Conservation (phyloP, 2,113 vertebrate species). For the Charina bottae region DNA sequence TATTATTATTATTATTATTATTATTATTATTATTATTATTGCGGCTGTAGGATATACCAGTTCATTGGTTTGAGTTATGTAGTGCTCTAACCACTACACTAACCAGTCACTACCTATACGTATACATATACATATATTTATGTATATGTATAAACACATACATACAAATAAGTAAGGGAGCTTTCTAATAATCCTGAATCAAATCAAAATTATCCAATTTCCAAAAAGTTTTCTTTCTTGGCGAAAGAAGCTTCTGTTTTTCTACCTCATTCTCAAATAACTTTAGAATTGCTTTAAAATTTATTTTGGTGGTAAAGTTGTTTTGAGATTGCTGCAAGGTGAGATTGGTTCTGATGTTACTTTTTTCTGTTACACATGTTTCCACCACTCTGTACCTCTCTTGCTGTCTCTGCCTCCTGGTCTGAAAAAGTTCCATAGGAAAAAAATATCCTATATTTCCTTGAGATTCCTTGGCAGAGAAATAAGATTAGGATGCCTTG, state of each 20-base stretch:
- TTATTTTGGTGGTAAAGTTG: not conserved
- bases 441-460: not conserved
- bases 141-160: not conserved
- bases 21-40: no score
- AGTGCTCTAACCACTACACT: no score
- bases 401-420: not conserved
- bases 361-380: no score
- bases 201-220: not conserved
- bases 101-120: no score
- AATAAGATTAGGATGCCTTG: not conserved
- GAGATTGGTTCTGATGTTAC: no score
- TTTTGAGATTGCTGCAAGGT: no score
- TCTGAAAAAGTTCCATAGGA: not conserved
- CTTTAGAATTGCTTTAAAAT: not conserved
- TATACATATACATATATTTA: no score
- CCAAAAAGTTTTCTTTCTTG: not conserved
- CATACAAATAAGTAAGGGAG: not conserved
- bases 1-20: no score
- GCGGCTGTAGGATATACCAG: no score
- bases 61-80: no score
- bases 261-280: not conserved
- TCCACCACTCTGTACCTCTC: not conserved
- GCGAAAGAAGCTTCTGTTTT: not conserved
- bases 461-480: not conserved
- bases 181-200: not conserved